Percentiles rank a stretch among this genome's conserved stretches.
These are phyloP conservation scores for Luffia ferchaultella DNA, from an alignment of 2,888 invertebrate species.

Conservation along the genomic window DNA sequence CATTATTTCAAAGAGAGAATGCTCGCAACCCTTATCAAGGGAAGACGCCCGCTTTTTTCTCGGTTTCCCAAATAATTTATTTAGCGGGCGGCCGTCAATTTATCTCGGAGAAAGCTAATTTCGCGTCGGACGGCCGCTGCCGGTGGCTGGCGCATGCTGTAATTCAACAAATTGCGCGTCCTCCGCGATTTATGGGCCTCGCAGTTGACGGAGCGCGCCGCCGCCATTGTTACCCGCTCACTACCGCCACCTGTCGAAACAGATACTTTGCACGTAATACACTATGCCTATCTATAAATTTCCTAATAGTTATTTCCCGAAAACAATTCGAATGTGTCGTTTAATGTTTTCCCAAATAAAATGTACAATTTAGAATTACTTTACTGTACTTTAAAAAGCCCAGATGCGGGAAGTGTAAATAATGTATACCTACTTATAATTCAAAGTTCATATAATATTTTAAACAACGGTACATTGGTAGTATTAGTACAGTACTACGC, in stretches of 20 bases:
- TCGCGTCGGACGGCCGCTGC: slow-evolving; percentile 50
- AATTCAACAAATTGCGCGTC: slow-evolving; percentile 67
- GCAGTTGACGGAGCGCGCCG: slow-evolving; percentile 55
- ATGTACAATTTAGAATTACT: no score
- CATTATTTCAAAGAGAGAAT: slow-evolving; percentile 48
- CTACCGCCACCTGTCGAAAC: background rate
- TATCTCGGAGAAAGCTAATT: slow-evolving; percentile 66
- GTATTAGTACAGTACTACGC: no score
- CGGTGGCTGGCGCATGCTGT: slow-evolving; percentile 65
- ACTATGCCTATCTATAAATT: no score
- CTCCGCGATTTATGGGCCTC: slow-evolving; percentile 54
- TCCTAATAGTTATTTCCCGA: no score
- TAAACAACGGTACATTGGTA: no score
- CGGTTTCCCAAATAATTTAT: slow-evolving; percentile 68
- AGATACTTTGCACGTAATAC: background rate
- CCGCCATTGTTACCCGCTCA: slow-evolving; percentile 19
- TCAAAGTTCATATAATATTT: no score
- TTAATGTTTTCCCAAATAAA: no score
- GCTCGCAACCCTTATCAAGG: slow-evolving; percentile 62
- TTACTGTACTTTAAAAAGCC: no score
- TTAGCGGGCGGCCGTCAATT: slow-evolving; percentile 63
- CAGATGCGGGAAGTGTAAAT: no score
- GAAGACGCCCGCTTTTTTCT: slow-evolving; percentile 61
- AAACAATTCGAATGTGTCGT: no score
- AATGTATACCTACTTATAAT: no score